These are phyloP conservation scores for Dascyllus trimaculatus DNA, from an alignment of 2,113 vertebrate genomes.

Conservation along the genomic window DNA sequence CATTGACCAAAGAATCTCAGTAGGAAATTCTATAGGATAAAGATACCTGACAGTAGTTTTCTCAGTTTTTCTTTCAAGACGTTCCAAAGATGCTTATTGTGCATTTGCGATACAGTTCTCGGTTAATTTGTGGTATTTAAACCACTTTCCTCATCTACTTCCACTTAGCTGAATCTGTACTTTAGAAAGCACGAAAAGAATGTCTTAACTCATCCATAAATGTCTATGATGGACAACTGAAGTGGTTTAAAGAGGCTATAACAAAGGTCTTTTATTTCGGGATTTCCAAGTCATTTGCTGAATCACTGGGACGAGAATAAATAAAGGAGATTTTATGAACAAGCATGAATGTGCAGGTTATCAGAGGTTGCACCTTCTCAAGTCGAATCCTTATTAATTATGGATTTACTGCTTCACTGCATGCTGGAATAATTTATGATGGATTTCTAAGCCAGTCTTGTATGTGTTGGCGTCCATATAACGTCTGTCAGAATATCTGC, in stretches of 20 bases:
- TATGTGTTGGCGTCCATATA: not conserved
- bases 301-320: not conserved
- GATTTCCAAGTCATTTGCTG: too few species aligned
- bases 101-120: not conserved
- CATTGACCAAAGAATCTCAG: too few species aligned
- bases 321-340: not conserved
- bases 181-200: not conserved
- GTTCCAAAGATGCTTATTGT: not conserved
- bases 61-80: too few species aligned
- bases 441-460: not conserved
- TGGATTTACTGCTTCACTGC: not conserved
- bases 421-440: not conserved
- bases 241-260: not conserved
- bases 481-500: slow-evolving; percentile 1
- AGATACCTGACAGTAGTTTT: too few species aligned
- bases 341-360: not conserved
- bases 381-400: not conserved
- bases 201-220: not conserved
- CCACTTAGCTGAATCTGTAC: not conserved
- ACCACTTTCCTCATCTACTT: not conserved
- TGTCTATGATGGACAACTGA: not conserved
- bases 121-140: not conserved
- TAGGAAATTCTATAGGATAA: too few species aligned
- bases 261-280: not conserved
- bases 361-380: not conserved